Conservation (phyloP, 2,888 invertebrate species). For the Chelonus formosanus region DNA sequence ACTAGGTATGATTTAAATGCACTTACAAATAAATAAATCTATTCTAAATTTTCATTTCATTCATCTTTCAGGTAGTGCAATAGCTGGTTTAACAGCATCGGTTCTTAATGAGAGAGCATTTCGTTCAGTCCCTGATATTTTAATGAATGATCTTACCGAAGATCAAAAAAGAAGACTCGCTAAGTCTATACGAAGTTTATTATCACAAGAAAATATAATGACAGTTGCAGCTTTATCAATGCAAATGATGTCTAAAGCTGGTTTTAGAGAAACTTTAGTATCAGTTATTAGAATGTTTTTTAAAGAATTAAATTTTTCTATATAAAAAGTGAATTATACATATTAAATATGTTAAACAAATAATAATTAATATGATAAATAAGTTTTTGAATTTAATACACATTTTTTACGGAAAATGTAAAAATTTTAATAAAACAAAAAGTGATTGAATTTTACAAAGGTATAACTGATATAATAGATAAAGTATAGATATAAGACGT, state of each 20-base stretch:
- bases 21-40: not conserved
- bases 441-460: too few relatives aligned
- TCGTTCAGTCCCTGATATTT: constrained; percentile 41
- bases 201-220: constrained; percentile 37
- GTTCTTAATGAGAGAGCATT: constrained; percentile 37
- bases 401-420: too few relatives aligned
- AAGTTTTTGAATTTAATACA: too few relatives aligned
- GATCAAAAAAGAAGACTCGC: constrained; percentile 37
- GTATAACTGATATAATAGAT: too few relatives aligned
- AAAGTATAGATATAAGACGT: too few relatives aligned
- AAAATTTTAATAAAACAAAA: too few relatives aligned
- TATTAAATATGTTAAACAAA: too few relatives aligned
- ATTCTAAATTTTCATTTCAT: too few relatives aligned
- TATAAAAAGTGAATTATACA: too few relatives aligned
- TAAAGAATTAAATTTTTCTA: constrained; percentile 9
- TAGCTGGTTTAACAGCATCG: constrained; percentile 31
- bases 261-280: constrained; percentile 23
- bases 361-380: too few relatives aligned
- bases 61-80: constrained; percentile 31
- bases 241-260: constrained; percentile 21
- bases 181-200: constrained; percentile 29
- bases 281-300: constrained; percentile 34
- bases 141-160: constrained; percentile 31
- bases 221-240: constrained; percentile 31
- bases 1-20: constrained; percentile 32